Evolutionary conservation across 2,888 invertebrate species (phyloP).

Genomic region (Tineola bisselliella): DNA sequence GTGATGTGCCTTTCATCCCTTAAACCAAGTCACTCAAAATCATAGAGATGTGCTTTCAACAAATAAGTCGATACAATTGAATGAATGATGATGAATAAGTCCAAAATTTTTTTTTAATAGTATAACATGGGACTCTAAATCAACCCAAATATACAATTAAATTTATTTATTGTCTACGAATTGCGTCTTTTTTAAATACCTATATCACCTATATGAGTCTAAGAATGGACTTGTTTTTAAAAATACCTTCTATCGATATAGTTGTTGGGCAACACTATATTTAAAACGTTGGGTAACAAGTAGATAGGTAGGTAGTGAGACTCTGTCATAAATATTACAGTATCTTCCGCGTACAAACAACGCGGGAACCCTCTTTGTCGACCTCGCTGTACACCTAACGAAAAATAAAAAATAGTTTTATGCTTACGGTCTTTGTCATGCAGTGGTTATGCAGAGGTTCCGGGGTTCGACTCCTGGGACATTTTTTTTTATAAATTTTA

Average conservation of each 20-base stretch:
- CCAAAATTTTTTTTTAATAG: too few relatives aligned
- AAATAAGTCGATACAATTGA: not conserved
- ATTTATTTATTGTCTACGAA: too few relatives aligned
- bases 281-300: not conserved
- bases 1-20: conserved; percentile 14
- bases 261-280: conserved; percentile 4
- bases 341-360: conserved; percentile 13
- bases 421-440: too few relatives aligned
- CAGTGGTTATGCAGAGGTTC: too few relatives aligned
- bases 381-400: conserved; percentile 6
- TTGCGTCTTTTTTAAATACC: too few relatives aligned
- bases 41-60: not conserved
- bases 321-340: conserved; percentile 14
- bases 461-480: too few relatives aligned
- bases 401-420: not conserved
- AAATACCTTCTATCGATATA: not conserved
- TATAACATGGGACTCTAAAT: too few relatives aligned
- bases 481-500: too few relatives aligned
- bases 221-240: not conserved
- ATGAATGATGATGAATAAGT: too few relatives aligned
- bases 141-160: too few relatives aligned
- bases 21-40: conserved; percentile 4
- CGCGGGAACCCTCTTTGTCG: not conserved
- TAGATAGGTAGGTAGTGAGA: conserved; percentile 5
- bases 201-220: too few relatives aligned